A percentile compares a stretch with the other conserved stretches of the same genome.
Conservation (phyloP, 2,797 vertebrate species). For the Sebastes goodei region DNA sequence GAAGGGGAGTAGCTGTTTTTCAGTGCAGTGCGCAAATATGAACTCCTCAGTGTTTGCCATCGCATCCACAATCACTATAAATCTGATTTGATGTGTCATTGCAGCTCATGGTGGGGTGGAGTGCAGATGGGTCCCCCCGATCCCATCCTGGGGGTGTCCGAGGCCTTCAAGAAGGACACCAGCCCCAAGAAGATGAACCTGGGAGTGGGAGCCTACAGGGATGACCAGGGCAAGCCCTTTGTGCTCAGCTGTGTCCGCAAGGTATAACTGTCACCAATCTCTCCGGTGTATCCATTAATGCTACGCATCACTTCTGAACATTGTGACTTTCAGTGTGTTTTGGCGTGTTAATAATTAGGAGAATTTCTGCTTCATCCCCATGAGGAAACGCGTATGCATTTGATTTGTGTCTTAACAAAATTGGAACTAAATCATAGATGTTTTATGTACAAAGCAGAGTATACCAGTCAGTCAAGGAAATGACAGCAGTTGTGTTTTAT, state of each 20-base stretch:
- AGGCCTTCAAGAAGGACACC: constrained; percentile 94
- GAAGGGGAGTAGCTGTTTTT: background rate
- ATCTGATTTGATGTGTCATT: constrained; percentile 22
- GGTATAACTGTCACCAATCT: constrained; percentile 73
- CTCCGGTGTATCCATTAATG: background rate
- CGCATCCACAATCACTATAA: background rate
- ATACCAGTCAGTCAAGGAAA: background rate
- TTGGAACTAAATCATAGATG: background rate
- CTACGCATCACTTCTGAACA: background rate
- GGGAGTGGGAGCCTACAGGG: constrained; percentile 96
- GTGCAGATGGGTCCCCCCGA: constrained; percentile 98
- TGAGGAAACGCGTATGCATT: background rate
- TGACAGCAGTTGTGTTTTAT: background rate
- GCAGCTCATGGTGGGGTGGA: constrained; percentile 96
- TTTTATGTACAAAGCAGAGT: background rate
- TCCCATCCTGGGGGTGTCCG: constrained; percentile 95
- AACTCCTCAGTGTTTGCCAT: background rate
- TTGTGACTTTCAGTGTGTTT: background rate
- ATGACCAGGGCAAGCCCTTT: constrained; percentile 94
- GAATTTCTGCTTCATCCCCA: background rate
- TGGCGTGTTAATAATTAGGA: background rate
- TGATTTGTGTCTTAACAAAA: background rate
- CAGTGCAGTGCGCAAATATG: background rate
- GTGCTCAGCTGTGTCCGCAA: constrained; percentile 94
- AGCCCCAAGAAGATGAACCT: constrained; percentile 99